These are phyloP conservation scores for Gulo gulo DNA, from an alignment of 2,113 vertebrate genomes.

Conservation along the genomic window DNA sequence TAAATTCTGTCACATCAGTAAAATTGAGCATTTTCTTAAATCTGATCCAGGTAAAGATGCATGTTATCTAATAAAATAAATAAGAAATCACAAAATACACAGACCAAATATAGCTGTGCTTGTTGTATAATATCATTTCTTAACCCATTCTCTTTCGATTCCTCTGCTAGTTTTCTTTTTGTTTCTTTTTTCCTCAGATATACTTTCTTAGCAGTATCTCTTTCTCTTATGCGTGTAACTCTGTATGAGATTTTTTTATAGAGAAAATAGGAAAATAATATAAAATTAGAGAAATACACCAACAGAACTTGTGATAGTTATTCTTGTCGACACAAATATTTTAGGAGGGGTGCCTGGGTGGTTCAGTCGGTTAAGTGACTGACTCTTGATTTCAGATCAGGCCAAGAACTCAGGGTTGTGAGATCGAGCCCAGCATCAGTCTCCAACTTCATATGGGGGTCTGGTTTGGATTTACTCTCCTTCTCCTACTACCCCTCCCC, in stretches of 20 bases:
- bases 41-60: background rate
- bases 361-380: background rate
- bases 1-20: background rate
- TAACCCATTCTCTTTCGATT: background rate
- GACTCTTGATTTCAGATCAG: background rate
- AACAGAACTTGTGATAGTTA: background rate
- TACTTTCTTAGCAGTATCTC: background rate
- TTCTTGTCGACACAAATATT: background rate
- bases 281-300: background rate
- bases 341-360: background rate
- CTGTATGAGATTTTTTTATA: background rate
- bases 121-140: background rate
- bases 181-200: background rate
- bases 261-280: background rate
- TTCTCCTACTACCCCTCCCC: too few species aligned
- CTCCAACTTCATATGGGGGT: background rate
- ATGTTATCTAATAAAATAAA: slow-evolving; percentile 19
- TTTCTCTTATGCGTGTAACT: background rate
- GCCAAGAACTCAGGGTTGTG: background rate
- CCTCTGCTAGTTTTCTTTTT: background rate
- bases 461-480: background rate
- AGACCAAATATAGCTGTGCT: background rate
- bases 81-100: background rate
- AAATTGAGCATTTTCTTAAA: slow-evolving; percentile 47
- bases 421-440: background rate